phyloP scores from a whole-genome alignment of 2,888 invertebrate genomes.

The Caenorhabditis wallacei region DNA sequence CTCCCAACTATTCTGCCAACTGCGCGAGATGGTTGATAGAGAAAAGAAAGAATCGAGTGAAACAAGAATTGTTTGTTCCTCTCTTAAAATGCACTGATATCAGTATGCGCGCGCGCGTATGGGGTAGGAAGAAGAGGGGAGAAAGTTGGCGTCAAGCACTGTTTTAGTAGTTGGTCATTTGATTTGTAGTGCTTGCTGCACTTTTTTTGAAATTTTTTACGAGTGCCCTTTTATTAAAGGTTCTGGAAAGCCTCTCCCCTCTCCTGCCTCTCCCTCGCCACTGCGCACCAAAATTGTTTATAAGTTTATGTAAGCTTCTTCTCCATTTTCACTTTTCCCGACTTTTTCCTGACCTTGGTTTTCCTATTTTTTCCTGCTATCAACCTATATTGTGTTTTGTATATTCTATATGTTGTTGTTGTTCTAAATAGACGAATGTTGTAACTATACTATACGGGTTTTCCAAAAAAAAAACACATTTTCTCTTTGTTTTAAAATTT shows the following conservation, averaged over 20 bases:
- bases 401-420: constrained; percentile 15
- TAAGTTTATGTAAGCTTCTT: constrained; percentile 28
- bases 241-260: neutral
- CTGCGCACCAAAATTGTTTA: constrained; percentile 41
- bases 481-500: constrained; percentile 15
- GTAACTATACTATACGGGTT: constrained; percentile 65
- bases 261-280: neutral
- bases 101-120: neutral
- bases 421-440: constrained; percentile 8
- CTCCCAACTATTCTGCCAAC: no score
- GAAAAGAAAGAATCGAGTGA: no score
- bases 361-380: no score
- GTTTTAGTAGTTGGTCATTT: neutral
- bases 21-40: neutral
- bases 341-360: no score
- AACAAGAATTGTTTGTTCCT: neutral
- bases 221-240: no score
- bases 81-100: neutral
- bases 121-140: neutral
- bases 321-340: constrained; percentile 3
- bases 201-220: no score
- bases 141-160: neutral
- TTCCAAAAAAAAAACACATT: neutral
- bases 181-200: neutral
- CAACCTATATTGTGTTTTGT: constrained; percentile 7